Conservation (phyloP, 2,888 invertebrate genomes). For the Athalia rosae region DNA sequence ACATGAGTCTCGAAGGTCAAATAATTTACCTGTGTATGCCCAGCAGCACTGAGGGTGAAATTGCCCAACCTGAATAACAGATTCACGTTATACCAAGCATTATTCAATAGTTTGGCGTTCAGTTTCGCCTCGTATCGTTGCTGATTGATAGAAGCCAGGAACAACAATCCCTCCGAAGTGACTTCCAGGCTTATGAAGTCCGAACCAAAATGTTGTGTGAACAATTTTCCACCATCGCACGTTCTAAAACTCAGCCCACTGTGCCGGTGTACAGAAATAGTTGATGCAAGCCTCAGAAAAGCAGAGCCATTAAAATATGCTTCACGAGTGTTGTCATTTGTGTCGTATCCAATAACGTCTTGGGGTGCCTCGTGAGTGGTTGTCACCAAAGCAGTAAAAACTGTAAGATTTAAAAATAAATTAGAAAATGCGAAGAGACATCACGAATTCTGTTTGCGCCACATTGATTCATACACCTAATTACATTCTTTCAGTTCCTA, state of each 20-base stretch:
- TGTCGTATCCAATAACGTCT: conserved; percentile 37
- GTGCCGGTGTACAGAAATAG: conserved; percentile 86
- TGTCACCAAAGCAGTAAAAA: conserved; percentile 37
- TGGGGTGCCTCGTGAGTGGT: conserved; percentile 43
- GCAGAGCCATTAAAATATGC: conserved; percentile 90
- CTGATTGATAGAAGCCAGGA: conserved; percentile 73
- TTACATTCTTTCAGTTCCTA: neutral
- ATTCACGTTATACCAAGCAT: conserved; percentile 87
- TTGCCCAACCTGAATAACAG: conserved; percentile 79
- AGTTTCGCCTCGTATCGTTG: conserved; percentile 79
- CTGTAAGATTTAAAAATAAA: conserved; percentile 22
- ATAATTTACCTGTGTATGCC: conserved; percentile 76
- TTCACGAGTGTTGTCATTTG: conserved; percentile 78
- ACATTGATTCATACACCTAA: no score
- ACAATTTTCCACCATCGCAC: conserved; percentile 77
- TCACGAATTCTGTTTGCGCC: no score
- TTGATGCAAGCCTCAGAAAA: conserved; percentile 82
- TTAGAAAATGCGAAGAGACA: neutral
- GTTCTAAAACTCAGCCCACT: conserved; percentile 89
- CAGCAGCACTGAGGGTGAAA: conserved; percentile 76
- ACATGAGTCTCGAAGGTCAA: no score
- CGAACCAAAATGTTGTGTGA: conserved; percentile 68
- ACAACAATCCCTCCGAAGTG: conserved; percentile 74
- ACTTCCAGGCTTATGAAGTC: conserved; percentile 70
- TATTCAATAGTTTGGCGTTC: conserved; percentile 83